Evolutionary conservation across 2,113 vertebrate species (phyloP), one percentile per base, ranked within the genome.

Genomic region (Crotalus helleri): DNA sequence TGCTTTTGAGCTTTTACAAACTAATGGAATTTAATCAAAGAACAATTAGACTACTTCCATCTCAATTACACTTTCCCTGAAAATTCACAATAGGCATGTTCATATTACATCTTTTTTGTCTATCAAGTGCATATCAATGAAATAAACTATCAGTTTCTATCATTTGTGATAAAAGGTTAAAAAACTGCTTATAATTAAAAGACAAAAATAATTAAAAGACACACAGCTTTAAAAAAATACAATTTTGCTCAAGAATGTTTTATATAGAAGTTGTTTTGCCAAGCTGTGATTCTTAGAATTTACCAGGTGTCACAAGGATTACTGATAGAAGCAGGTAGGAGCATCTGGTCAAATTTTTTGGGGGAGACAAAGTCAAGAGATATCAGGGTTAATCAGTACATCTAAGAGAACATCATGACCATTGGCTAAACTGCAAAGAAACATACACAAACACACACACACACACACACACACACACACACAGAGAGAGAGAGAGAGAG

Each of bases 1-100:
- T 94, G 91, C 54, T 92, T 94, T 91, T 90, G 1, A 93, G 59
- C 61, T 1, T 90, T 89, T 94, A 90, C 51, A 95, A 61, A 88
- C n/a, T 26, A 90, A 81, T 90, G 91, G 23, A 64, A 94, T 93
- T 89, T 88, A 92, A 17, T 23, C 89, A 90, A 44, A 51, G 91
- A 94, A 89, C 3, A 2, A 86, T 33, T 89, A 91, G 69, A 92
- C 92, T 53, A 87, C 0, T 54, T 61, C 10, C 87, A 0, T 55
- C 26, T 19, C 93, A 93, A 6, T 93, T 90, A 91, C 6, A 2
- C 1, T 23, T 91, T 29, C 93, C 91, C 3, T 9, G 58, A 46
- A 95, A 93, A 64, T 92, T 23, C 55, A 0, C 4, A 91, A 9
- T 86, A 93, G 26, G 57, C 85, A 92, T 4, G 2, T 44, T 91